phyloP scores from a whole-genome alignment of 2,797 vertebrate genomes.

The Serranus cabrilla region DNA sequence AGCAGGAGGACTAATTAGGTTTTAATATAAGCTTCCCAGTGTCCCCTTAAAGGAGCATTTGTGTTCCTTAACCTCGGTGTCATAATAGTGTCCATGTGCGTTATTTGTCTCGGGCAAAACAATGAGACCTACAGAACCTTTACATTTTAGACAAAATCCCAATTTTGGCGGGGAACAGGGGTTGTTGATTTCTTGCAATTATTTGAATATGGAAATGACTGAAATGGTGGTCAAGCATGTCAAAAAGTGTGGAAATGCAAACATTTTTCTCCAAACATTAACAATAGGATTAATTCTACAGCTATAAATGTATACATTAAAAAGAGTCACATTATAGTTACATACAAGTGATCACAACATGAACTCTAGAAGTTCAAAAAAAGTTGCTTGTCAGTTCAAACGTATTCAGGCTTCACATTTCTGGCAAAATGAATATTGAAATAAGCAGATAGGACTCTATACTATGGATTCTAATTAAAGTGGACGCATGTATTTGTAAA shows the following conservation, averaged over 20 bases:
- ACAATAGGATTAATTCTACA: neutral
- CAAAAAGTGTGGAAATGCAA: no score
- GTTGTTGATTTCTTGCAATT: no score
- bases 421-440: conserved; percentile 10
- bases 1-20: neutral
- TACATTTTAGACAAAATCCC: no score
- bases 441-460: conserved; percentile 5
- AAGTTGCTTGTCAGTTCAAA: neutral
- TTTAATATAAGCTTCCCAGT: neutral
- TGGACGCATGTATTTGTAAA: neutral
- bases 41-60: neutral
- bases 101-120: neutral
- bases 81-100: neutral
- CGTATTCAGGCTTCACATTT: conserved; percentile 5
- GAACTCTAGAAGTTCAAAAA: no score
- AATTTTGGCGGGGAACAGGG: no score
- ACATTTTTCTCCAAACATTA: no score
- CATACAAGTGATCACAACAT: neutral
- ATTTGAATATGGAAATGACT: no score
- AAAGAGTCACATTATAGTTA: neutral
- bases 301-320: neutral
- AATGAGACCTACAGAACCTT: no score
- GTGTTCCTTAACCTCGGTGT: neutral
- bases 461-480: conserved; percentile 9
- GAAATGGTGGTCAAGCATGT: no score